These are phyloP conservation scores for Apeira syringaria DNA, from an alignment of 2,888 invertebrate genomes.

Conservation along the genomic window DNA sequence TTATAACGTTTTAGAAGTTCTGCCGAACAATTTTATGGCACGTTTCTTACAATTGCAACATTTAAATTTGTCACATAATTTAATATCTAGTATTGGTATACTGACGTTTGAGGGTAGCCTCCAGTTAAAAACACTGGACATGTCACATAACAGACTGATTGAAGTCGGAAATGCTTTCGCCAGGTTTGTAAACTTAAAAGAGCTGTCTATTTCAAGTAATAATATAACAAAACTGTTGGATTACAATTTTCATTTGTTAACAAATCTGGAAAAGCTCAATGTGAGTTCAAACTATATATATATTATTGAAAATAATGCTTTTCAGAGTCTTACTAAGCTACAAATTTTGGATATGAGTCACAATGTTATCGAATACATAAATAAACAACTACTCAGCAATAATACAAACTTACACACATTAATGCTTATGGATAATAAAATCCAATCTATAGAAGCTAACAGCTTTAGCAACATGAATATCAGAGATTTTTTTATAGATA, in stretches of 20 bases:
- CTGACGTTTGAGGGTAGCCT: conserved; percentile 14
- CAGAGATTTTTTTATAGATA: conserved; percentile 16
- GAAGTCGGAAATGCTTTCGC: conserved; percentile 12
- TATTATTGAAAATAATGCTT: conserved; percentile 5
- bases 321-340: conserved; percentile 8
- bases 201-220: conserved; percentile 7
- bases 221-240: conserved; percentile 5
- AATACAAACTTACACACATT: conserved; percentile 19
- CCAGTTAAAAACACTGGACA: conserved; percentile 13
- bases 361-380: conserved; percentile 18
- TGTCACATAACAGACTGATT: conserved; percentile 10
- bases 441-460: conserved; percentile 19
- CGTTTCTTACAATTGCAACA: conserved; percentile 2
- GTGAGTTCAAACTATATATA: conserved; percentile 4
- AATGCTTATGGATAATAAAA: conserved; percentile 16
- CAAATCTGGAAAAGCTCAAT: conserved; percentile 12
- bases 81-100: conserved; percentile 7
- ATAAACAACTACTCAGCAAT: conserved; percentile 10
- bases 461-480: conserved; percentile 19
- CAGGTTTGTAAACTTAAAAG: conserved; percentile 8
- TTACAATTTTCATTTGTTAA: conserved; percentile 6
- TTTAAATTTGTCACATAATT: conserved; percentile 13
- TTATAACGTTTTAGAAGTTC: conserved; percentile 2
- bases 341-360: conserved; percentile 19
- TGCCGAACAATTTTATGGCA: conserved; percentile 10